A percentile compares a stretch with the other conserved stretches of the same genome.
Evolutionary conservation across 2,888 invertebrate genomes (phyloP).

Genomic region (Drosophila greeni): DNA sequence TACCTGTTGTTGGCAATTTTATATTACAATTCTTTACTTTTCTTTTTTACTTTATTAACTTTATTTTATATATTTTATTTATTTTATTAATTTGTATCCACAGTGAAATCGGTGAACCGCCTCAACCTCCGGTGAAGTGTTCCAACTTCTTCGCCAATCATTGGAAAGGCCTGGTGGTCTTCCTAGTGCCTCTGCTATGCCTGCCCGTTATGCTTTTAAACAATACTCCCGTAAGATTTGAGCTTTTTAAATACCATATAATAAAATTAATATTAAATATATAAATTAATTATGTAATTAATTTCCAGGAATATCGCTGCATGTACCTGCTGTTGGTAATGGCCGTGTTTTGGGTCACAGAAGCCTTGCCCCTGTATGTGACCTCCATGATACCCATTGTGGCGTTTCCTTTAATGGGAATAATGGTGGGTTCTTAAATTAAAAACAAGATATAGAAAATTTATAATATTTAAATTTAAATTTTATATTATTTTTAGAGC

Average conservation of each 20-base stretch:
- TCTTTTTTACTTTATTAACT: no score
- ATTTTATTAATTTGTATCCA: conserved; percentile 5
- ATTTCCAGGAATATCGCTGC: conserved; percentile 83
- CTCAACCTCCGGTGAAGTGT: conserved; percentile 49
- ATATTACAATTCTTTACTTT: not conserved
- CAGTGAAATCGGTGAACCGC: conserved; percentile 66
- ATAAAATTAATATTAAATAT: not conserved
- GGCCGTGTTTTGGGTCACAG: conserved; percentile 91
- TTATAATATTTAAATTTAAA: not conserved
- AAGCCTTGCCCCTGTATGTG: conserved; percentile 88
- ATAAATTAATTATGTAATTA: not conserved
- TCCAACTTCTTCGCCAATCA: conserved; percentile 82
- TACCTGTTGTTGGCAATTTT: conserved; percentile 24
- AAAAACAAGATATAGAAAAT: not conserved
- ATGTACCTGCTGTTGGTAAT: conserved; percentile 89
- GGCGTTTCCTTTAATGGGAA: conserved; percentile 89
- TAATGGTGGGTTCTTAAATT: conserved; percentile 80
- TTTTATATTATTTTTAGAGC: conserved; percentile 51
- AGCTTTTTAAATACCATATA: not conserved
- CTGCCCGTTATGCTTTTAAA: conserved; percentile 84
- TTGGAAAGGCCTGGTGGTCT: conserved; percentile 86
- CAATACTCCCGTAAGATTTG: conserved; percentile 80
- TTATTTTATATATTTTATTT: not conserved
- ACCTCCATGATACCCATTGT: conserved; percentile 91
- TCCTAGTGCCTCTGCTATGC: conserved; percentile 84